Base-by-base conservation (phyloP, 2,888 invertebrate species). In the Drosophila barbarae region DNA sequence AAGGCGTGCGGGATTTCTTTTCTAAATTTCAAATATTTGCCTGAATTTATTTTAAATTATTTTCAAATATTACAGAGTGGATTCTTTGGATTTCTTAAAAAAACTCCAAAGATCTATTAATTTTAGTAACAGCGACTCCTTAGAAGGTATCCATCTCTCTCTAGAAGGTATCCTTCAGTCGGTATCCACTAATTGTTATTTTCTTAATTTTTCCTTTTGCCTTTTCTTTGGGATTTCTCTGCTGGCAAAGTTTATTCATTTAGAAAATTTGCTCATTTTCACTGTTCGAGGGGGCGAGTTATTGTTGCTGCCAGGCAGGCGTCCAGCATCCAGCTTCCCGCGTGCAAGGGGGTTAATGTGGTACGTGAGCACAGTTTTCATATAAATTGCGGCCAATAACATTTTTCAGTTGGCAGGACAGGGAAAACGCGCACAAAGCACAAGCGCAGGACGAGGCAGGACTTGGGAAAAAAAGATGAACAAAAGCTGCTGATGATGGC, bases 301-400 rank as follows among this genome's bases (percentile, higher is more conserved):
- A 56, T 66, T 68, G 66, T 50, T 51, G 57, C 39, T 58, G 47
- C 36, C 28, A 32, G 28, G 66, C 28, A 32, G 28, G 66, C 36
- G 18, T 38, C 36, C 36, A 15, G 36, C 9, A 15, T 36, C 30
- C 58, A 13, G 44, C 6, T 26, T 23, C 70, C 72, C 69, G 66
- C 71, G 63, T 73, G 68, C 73, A 71, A 86, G 21, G 42, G 47
- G 46, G 54, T 64, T 73, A 76, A 71, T 72, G 63, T 72, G 64
- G 72, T 77, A 85, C 82, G 85, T 85, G 86, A 73, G 72, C 74
- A 69, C 77, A 71, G 78, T 76, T 80, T 84, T 85, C 83, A 80
- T 84, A 80, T 84, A 87, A 87, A 87, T 85, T 85, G 84, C 74
- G 79, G 81, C 77, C 80, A 87, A 83, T 87, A 87, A 84, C 78